Base-by-base conservation (phyloP, 2,113 vertebrate genomes). In the Actenoides lindsayi region DNA sequence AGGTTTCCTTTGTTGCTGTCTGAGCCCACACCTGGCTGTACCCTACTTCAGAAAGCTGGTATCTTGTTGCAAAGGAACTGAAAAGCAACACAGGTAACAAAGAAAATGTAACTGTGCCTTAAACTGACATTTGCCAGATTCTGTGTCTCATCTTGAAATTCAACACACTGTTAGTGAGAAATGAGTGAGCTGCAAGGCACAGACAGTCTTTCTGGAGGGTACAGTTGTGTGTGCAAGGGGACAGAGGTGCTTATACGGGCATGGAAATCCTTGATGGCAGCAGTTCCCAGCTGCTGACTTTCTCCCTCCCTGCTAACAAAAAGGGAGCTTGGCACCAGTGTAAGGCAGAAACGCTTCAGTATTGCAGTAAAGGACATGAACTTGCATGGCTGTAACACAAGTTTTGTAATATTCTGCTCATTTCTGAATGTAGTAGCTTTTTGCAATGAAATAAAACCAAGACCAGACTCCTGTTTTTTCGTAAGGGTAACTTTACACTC, bases 171-270 rank as follows among this genome's bases (percentile, higher is more conserved):
- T 31, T 68, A n/a, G 5, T 3, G 16, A 89, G 31, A 71, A 76
- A 59, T 16, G 24, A 68, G 15, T 41, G 67, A 70, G n/a, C 18
- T 30, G 20, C 46, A 41, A 77, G 50, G 63, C 63, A 76, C 2
- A 65, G 13, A 5, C 9, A 48, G 21, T 78, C 41, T 33, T 59
- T 67, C 56, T 56, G 39, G 11, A 39, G 39, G 11, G 6, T 35
- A 17, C 11, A 8, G 33, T 5, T 57, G 16, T 21, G 5, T 44
- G 65, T n/a, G 35, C 15, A 0, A 41, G 63, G 57, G 30, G 19
- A 27, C 0, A 1, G 41, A n/a, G 25, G 37, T 0, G 0, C 37
- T 63, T 16, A 35, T 28, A 37, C 1, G 5, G 7, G 21, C 16
- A 20, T 12, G 70, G 74, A 39, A 76, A 67, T 15, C 23, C 30